A percentile compares a stretch with the other conserved stretches of the same genome.
Conservation (phyloP, 2,113 vertebrate species). For the Macroglossus sobrinus region DNA sequence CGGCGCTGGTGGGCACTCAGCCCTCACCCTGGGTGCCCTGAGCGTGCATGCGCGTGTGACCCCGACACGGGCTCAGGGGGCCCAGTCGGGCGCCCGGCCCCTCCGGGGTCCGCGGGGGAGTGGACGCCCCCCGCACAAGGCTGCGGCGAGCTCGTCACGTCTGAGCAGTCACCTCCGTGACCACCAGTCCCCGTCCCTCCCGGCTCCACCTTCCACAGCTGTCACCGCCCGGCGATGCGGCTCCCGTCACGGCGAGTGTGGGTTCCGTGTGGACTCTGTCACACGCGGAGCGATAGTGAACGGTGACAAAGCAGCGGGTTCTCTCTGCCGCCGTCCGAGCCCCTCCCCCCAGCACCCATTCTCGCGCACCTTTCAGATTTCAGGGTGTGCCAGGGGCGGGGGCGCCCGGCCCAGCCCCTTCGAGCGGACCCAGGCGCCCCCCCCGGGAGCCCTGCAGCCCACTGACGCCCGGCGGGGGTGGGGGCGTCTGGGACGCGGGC, state of each 20-base stretch:
- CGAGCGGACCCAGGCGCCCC: too few species aligned
- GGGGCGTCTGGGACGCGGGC: neutral
- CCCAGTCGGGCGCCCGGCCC: neutral
- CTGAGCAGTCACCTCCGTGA: neutral
- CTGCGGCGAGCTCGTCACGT: neutral
- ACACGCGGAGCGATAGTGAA: neutral
- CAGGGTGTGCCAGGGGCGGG: neutral
- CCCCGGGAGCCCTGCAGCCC: too few species aligned
- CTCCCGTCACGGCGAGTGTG: fast-evolving
- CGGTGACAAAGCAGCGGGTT: neutral
- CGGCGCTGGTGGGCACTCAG: fast-evolving
- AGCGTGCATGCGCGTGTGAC: fast-evolving
- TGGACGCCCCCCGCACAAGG: fast-evolving
- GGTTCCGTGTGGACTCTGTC: neutral
- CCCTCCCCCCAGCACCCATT: neutral
- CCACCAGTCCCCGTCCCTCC: neutral
- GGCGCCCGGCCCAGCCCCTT: neutral
- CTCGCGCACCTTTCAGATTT: neutral
- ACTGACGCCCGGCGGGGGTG: too few species aligned
- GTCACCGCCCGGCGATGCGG: neutral
- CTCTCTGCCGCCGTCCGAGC: neutral
- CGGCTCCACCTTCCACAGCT: neutral
- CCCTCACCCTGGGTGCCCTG: fast-evolving
- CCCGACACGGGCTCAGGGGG: fast-evolving
- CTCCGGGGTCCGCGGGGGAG: fast-evolving